Percentiles rank a stretch among this genome's conserved stretches.
phyloP scores from a whole-genome alignment of 2,113 vertebrate genomes.

The Pionites leucogaster region DNA sequence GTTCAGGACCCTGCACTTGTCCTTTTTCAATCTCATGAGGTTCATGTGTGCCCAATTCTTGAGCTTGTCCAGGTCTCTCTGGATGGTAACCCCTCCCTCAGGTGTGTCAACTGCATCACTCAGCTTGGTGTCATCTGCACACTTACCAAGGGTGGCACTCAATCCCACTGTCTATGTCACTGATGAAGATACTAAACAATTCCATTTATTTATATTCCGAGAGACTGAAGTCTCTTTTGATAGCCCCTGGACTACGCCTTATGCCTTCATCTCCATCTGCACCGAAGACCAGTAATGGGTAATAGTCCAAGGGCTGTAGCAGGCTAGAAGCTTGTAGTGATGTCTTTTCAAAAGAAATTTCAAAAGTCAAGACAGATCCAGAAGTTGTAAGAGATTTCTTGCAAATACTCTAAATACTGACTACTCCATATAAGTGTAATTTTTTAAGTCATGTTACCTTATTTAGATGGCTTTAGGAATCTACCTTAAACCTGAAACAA shows the following conservation, averaged over 20 bases:
- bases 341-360: not conserved
- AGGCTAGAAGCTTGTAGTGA: not conserved
- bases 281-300: not conserved
- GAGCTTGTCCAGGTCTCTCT: not conserved
- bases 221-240: not conserved
- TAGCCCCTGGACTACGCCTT: not conserved
- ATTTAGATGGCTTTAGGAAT: not conserved
- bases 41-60: not conserved
- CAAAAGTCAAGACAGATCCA: not conserved
- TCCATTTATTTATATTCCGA: not conserved
- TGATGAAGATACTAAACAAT: not conserved
- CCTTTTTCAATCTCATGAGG: not conserved
- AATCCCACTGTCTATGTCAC: not conserved
- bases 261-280: not conserved
- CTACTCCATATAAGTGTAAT: accelerated
- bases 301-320: not conserved
- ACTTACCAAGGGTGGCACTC: not conserved
- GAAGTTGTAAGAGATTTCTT: not conserved
- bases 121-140: not conserved
- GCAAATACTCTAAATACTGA: not conserved
- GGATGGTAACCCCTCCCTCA: not conserved
- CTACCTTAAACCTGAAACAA: not conserved
- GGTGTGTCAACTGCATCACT: no score
- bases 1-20: not conserved
- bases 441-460: not conserved